Conservation (phyloP, 1,140 invertebrate species). For the Drosophila kepulauana region DNA sequence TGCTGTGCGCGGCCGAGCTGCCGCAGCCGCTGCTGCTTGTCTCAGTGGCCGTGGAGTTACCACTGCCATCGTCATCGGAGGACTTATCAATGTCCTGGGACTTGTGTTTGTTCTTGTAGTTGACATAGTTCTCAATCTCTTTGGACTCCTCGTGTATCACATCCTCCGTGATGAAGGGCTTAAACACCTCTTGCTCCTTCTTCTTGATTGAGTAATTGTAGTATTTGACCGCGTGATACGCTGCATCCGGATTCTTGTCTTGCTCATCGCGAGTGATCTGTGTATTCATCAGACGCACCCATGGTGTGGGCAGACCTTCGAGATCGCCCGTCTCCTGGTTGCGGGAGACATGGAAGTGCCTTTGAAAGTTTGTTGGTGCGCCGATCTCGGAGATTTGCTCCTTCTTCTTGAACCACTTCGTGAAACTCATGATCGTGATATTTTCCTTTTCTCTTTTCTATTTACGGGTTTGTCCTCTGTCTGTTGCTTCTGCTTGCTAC, state of each 20-base stretch:
- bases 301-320: conserved; percentile 91
- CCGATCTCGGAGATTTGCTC: conserved; percentile 88
- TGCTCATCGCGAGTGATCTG: conserved; percentile 96
- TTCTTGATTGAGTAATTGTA: conserved; percentile 95
- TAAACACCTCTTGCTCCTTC: conserved; percentile 89
- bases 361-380: conserved; percentile 91
- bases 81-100: conserved; percentile 85
- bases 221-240: conserved; percentile 94
- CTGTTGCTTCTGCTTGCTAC: conserved; percentile 5
- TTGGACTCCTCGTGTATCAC: conserved; percentile 91
- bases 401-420: conserved; percentile 81
- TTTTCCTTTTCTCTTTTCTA: conserved; percentile 22
- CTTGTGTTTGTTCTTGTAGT: conserved; percentile 89
- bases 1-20: conserved; percentile 69
- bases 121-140: conserved; percentile 91
- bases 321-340: conserved; percentile 91
- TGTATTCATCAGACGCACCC: conserved; percentile 92
- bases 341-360: conserved; percentile 92
- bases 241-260: conserved; percentile 95
- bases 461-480: background rate
- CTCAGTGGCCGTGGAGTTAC: conserved; percentile 62
- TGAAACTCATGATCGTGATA: conserved; percentile 65
- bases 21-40: conserved; percentile 68
- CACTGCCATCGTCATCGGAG: conserved; percentile 67
- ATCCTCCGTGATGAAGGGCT: conserved; percentile 92